These are phyloP conservation scores for Drosophila macrospina DNA, from an alignment of 2,888 invertebrate species.

Conservation along the genomic window DNA sequence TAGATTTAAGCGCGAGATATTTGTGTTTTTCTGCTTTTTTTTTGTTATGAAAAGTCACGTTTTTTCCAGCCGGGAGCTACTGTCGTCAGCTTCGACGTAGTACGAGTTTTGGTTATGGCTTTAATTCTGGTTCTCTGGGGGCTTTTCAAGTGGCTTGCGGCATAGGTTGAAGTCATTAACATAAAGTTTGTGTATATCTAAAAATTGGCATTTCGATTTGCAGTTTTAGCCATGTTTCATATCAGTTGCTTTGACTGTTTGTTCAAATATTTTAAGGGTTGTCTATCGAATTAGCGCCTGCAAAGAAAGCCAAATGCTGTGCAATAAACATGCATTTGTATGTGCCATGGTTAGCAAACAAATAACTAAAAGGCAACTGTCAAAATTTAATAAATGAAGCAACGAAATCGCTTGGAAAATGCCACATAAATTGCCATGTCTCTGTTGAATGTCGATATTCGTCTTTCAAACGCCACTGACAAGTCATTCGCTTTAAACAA, in stretches of 20 bases:
- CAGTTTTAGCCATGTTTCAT: conserved; percentile 4
- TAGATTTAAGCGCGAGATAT: conserved; percentile 50
- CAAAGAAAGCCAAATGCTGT: conserved; percentile 40
- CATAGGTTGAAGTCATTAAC: conserved; percentile 50
- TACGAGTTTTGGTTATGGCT: conserved; percentile 12
- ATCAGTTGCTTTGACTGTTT: conserved; percentile 29
- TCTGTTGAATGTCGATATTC: conserved; percentile 57
- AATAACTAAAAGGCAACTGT: conserved; percentile 37
- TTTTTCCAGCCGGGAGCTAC: conserved; percentile 45
- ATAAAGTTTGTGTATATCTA: conserved; percentile 43
- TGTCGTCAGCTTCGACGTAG: conserved; percentile 19
- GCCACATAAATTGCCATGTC: conserved; percentile 74
- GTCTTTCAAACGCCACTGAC: conserved; percentile 57
- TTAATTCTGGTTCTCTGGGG: neutral
- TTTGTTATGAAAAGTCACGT: conserved; percentile 70
- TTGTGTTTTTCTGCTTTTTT: conserved; percentile 18
- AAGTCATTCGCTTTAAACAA: conserved; percentile 66
- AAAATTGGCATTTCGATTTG: conserved; percentile 20
- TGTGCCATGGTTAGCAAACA: conserved; percentile 2
- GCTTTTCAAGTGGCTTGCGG: conserved; percentile 24
- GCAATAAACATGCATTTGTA: conserved; percentile 29
- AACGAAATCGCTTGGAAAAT: conserved; percentile 77
- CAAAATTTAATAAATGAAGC: conserved; percentile 67
- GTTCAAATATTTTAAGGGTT: conserved; percentile 28
- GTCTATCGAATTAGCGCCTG: conserved; percentile 37